A percentile compares a stretch with the other conserved stretches of the same genome.
Evolutionary conservation across 2,888 invertebrate species (phyloP).

Genomic region (Nomada hirtipes): DNA sequence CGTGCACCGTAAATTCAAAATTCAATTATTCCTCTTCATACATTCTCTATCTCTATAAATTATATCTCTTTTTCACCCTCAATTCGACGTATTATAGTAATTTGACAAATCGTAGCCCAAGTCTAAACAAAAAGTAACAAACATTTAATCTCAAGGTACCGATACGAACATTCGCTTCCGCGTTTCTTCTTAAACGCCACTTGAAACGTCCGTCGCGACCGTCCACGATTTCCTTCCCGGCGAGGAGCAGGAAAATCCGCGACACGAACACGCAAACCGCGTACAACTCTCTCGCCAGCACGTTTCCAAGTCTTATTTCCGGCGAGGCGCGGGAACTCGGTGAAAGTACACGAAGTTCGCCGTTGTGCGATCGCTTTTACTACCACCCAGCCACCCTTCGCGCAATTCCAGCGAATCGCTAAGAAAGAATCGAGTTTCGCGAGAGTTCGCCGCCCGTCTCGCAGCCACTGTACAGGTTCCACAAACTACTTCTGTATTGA

Average conservation of each 20-base stretch:
- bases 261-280: background rate
- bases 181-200: too few species aligned
- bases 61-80: too few species aligned
- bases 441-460: conserved; percentile 19
- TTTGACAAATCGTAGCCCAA: too few species aligned
- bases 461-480: conserved; percentile 40
- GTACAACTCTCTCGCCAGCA: background rate
- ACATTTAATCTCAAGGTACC: background rate
- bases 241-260: background rate
- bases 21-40: too few species aligned
- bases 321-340: background rate
- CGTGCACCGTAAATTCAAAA: too few species aligned
- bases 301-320: background rate
- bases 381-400: background rate
- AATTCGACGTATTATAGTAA: too few species aligned
- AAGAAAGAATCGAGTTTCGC: conserved; percentile 23
- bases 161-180: background rate
- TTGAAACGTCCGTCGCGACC: background rate
- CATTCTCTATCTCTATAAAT: too few species aligned
- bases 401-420: conserved; percentile 3
- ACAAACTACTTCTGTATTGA: conserved; percentile 59
- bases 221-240: too few species aligned
- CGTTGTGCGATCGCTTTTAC: background rate
- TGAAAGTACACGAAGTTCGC: background rate
- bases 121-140: background rate